Percentiles rank a stretch among this genome's conserved stretches.
phyloP scores from a whole-genome alignment of 2,797 vertebrate genomes.

The Dermochelys coriacea region DNA sequence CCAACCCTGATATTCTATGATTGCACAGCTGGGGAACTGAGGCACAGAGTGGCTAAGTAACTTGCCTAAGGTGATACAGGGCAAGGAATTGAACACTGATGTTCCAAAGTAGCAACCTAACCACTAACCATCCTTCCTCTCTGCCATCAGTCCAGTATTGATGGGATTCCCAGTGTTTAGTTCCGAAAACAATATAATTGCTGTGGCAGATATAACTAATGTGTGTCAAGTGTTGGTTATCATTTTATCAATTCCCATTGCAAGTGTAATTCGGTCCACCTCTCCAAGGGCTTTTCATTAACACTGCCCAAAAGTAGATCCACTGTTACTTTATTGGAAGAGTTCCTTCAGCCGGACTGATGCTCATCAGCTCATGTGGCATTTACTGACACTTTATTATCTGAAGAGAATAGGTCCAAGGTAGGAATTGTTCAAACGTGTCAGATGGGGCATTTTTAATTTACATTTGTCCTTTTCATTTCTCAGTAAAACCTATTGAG shows the following conservation, averaged over 20 bases:
- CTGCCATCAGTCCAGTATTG: too few relatives aligned
- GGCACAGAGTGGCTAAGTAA: too few relatives aligned
- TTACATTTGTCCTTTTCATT: neutral
- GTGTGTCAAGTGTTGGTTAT: too few relatives aligned
- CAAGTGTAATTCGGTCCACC: neutral
- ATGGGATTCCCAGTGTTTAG: too few relatives aligned
- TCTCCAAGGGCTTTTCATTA: neutral
- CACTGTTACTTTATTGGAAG: neutral
- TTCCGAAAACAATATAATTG: too few relatives aligned
- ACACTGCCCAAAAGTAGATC: neutral
- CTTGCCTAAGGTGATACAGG: too few relatives aligned
- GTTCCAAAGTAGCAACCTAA: too few relatives aligned
- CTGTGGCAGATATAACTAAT: too few relatives aligned
- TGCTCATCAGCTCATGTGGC: neutral
- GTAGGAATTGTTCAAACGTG: neutral
- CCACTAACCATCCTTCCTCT: too few relatives aligned
- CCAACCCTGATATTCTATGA: too few relatives aligned
- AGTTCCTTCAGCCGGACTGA: neutral
- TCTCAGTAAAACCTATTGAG: neutral
- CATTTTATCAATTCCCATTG: neutral
- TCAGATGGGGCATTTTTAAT: neutral
- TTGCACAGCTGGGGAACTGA: too few relatives aligned
- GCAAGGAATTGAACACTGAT: too few relatives aligned
- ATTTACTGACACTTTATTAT: neutral
- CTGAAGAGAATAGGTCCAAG: neutral